phyloP scores from a whole-genome alignment of 2,113 vertebrate genomes.

The Mormyrus iriodes region DNA sequence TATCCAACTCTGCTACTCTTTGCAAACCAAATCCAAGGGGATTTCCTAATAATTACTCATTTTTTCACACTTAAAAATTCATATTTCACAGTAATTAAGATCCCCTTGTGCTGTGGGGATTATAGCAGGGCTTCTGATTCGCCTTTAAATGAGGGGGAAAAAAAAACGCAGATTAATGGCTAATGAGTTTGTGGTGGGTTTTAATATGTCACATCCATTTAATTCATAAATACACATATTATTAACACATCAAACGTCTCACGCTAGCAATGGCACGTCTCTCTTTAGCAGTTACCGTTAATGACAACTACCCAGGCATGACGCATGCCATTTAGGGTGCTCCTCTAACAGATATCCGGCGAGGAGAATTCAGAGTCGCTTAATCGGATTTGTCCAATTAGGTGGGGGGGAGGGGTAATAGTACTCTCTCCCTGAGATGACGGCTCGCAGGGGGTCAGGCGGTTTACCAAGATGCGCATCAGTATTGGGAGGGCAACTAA shows the following conservation, averaged over 20 bases:
- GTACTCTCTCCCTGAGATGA: constrained; percentile 3
- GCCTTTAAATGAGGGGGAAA: neutral
- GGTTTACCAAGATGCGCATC: constrained; percentile 2
- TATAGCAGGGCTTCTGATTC: constrained; percentile 11
- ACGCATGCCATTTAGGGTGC: neutral
- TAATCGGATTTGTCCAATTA: constrained; percentile 30
- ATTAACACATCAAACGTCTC: constrained; percentile 28
- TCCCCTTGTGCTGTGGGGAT: constrained; percentile 19
- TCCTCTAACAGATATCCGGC: constrained; percentile 5
- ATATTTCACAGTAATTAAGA: constrained; percentile 28
- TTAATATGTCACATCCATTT: constrained; percentile 26
- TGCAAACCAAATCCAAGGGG: constrained; percentile 18
- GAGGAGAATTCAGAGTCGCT: neutral
- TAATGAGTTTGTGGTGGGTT: constrained; percentile 24
- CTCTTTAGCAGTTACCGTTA: constrained; percentile 16
- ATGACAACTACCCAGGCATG: constrained; percentile 18
- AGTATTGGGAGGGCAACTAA: neutral
- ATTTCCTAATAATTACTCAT: constrained; percentile 23
- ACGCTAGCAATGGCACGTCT: constrained; percentile 13
- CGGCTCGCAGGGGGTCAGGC: neutral
- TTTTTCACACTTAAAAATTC: constrained; percentile 23
- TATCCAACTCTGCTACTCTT: constrained; percentile 4
- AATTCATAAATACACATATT: constrained; percentile 28
- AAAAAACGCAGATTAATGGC: constrained; percentile 20
- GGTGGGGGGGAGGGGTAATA: neutral